phyloP scores from a whole-genome alignment of 2,797 vertebrate genomes.

The Silurus aristotelis region DNA sequence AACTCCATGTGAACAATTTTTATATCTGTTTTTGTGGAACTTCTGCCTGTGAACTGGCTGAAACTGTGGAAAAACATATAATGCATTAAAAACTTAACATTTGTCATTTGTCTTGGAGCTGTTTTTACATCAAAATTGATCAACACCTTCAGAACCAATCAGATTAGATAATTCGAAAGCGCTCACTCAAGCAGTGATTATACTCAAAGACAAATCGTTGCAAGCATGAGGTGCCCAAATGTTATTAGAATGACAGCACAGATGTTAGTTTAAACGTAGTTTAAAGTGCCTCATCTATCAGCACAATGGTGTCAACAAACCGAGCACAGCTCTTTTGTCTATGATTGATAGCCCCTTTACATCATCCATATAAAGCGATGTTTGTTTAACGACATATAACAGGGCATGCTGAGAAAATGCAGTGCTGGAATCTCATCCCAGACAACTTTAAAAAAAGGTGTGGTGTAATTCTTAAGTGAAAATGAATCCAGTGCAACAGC shows the following conservation, averaged over 20 bases:
- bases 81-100: neutral
- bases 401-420: neutral
- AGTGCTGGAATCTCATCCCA: neutral
- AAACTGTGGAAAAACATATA: neutral
- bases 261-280: neutral
- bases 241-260: constrained; percentile 17
- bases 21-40: neutral
- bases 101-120: neutral
- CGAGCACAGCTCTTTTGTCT: neutral
- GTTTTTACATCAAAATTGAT: neutral
- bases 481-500: neutral
- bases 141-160: neutral
- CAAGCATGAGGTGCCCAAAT: neutral
- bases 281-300: constrained; percentile 5
- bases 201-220: neutral
- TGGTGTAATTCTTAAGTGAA: neutral
- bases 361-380: neutral
- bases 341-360: neutral
- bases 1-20: neutral
- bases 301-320: neutral
- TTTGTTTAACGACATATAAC: constrained; percentile 7
- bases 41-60: neutral
- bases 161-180: neutral
- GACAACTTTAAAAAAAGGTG: neutral
- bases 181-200: neutral